phyloP scores from a whole-genome alignment of 2,113 vertebrate genomes.

The Toxotes chatareus region DNA sequence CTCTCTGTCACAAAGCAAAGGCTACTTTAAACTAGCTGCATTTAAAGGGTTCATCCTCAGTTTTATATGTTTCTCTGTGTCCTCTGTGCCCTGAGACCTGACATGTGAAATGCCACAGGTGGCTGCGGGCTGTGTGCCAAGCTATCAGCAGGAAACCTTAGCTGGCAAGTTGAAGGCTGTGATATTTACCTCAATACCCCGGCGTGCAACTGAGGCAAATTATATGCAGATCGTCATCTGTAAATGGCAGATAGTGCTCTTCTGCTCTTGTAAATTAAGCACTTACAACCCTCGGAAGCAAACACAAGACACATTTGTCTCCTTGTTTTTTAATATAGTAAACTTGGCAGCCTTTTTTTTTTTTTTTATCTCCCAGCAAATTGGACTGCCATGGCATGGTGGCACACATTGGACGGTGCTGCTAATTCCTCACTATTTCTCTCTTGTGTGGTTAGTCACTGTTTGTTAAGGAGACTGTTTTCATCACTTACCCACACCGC shows the following conservation, averaged over 20 bases:
- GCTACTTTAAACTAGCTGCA: not conserved
- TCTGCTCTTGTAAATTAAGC: conserved; percentile 51
- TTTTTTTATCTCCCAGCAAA: conserved; percentile 94
- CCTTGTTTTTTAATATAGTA: conserved; percentile 90
- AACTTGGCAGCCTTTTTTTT: conserved; percentile 88
- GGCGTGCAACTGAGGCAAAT: conserved; percentile 81
- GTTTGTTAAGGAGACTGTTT: conserved; percentile 88
- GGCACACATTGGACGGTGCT: conserved; percentile 82
- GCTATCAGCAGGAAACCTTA: conserved; percentile 71
- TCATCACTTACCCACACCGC: conserved; percentile 89
- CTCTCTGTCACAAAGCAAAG: conserved; percentile 9
- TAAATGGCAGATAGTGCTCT: conserved; percentile 91
- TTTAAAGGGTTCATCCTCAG: not conserved
- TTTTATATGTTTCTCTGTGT: conserved; percentile 9
- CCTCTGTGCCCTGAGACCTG: conserved; percentile 27
- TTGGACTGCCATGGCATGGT: conserved; percentile 92
- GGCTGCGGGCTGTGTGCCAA: conserved; percentile 68
- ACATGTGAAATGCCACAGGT: conserved; percentile 78
- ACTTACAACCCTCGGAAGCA: conserved; percentile 75
- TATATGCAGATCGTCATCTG: conserved; percentile 96
- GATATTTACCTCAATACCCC: conserved; percentile 80
- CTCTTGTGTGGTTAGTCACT: conserved; percentile 93
- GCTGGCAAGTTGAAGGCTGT: conserved; percentile 68
- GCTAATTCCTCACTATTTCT: conserved; percentile 93
- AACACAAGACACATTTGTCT: conserved; percentile 90